These are phyloP conservation scores for Ramphastos sulfuratus DNA, from an alignment of 2,113 vertebrate genomes.

Conservation along the genomic window DNA sequence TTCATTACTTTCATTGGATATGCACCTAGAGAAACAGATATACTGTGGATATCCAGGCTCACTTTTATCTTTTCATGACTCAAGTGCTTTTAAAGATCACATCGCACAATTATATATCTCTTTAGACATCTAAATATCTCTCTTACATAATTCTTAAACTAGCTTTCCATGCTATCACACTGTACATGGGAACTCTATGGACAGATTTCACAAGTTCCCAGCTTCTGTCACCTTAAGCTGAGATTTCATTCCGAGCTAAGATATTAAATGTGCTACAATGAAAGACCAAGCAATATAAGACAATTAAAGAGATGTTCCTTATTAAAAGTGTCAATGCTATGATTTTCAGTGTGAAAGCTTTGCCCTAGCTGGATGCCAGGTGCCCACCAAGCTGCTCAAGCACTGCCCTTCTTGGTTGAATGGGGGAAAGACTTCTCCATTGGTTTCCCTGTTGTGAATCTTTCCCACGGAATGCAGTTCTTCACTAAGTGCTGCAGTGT, in stretches of 20 bases:
- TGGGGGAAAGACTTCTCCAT: not conserved
- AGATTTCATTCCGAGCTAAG: not conserved
- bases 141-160: not conserved
- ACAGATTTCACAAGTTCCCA: not conserved
- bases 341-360: not conserved
- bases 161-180: not conserved
- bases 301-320: not conserved
- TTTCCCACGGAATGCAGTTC: not conserved
- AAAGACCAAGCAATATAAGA: not conserved
- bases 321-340: fast-evolving
- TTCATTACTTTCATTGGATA: not conserved
- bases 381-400: not conserved
- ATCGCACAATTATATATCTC: not conserved
- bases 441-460: not conserved
- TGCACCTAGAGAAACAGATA: not conserved
- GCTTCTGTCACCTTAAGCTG: not conserved
- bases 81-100: not conserved
- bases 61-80: not conserved
- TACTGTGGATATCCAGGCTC: not conserved
- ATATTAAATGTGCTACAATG: not conserved
- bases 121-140: not conserved
- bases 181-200: not conserved
- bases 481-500: not conserved
- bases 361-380: not conserved
- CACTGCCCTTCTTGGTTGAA: not conserved